Percentiles rank a stretch among this genome's conserved stretches.
Evolutionary conservation across 2,113 vertebrate genomes (phyloP).

Genomic region (Tachysurus fulvidraco): DNA sequence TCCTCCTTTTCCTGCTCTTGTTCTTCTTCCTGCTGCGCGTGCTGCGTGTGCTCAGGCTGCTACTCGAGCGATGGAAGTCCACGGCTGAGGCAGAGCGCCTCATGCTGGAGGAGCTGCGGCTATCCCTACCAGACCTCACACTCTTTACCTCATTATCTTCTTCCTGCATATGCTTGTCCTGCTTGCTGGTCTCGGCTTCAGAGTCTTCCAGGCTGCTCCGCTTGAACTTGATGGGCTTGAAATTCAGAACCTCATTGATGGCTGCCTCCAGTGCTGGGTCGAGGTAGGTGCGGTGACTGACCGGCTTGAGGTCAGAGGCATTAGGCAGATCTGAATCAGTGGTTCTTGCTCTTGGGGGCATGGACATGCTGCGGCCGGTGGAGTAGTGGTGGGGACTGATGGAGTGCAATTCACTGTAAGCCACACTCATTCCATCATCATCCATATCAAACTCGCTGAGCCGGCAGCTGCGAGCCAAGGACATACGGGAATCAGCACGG

Average conservation of each 20-base stretch:
- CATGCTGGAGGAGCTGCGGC: slow-evolving; percentile 62
- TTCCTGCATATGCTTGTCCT: slow-evolving; percentile 39
- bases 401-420: slow-evolving; percentile 72
- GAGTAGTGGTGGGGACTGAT: slow-evolving; percentile 75
- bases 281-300: slow-evolving; percentile 82
- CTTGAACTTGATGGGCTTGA: slow-evolving; percentile 81
- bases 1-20: slow-evolving; percentile 68
- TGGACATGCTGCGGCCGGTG: slow-evolving; percentile 83
- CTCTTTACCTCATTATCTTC: slow-evolving; percentile 72
- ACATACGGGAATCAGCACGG: slow-evolving; percentile 77
- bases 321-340: slow-evolving; percentile 55
- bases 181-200: slow-evolving; percentile 53
- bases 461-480: slow-evolving; percentile 75
- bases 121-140: slow-evolving; percentile 59
- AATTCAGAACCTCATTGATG: slow-evolving; percentile 92
- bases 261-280: slow-evolving; percentile 93
- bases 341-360: slow-evolving; percentile 81
- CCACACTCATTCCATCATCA: slow-evolving; percentile 74
- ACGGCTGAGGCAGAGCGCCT: slow-evolving; percentile 83
- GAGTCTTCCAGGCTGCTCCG: slow-evolving; percentile 82
- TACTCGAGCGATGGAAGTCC: slow-evolving; percentile 72
- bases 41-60: slow-evolving; percentile 66
- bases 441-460: slow-evolving; percentile 80
- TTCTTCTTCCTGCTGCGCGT: slow-evolving; percentile 62
- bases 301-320: slow-evolving; percentile 66